Conservation (phyloP, 2,113 vertebrate genomes). For the Ptychochromis oligacanthus region DNA sequence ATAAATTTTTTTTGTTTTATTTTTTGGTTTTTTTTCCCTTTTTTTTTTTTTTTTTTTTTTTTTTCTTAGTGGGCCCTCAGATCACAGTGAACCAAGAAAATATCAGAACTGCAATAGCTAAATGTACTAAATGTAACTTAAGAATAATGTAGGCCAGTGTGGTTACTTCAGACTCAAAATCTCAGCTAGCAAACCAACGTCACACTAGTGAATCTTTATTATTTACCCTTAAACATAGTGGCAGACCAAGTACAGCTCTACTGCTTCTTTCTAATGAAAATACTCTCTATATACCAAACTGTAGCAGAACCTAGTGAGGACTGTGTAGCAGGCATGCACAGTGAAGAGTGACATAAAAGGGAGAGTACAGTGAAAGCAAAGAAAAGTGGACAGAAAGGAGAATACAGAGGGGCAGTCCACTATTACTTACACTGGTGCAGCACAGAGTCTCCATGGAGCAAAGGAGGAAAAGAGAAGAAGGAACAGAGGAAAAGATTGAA, state of each 20-base stretch:
- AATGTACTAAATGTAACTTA: neutral
- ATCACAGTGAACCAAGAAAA: neutral
- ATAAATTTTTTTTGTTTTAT: no score
- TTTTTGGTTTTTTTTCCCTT: no score
- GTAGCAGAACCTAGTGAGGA: neutral
- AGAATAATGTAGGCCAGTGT: rapidly evolving
- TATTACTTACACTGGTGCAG: slow-evolving; percentile 98
- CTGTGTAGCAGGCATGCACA: neutral
- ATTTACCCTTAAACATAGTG: neutral
- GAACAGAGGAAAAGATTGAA: slow-evolving; percentile 62
- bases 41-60: no score
- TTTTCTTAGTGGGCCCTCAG: neutral
- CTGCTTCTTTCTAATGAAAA: neutral
- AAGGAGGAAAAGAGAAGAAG: slow-evolving; percentile 79
- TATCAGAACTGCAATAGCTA: rapidly evolving
- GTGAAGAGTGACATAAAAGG: slow-evolving; percentile 8
- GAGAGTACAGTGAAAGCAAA: neutral
- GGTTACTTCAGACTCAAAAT: neutral
- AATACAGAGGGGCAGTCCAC: slow-evolving; percentile 61
- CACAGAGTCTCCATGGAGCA: slow-evolving; percentile 97
- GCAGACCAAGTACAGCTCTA: neutral
- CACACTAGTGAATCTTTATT: neutral
- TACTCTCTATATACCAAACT: neutral
- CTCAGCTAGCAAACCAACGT: neutral
- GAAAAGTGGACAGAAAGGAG: neutral